phyloP scores from a whole-genome alignment of 1,140 invertebrate genomes.

The Calliopsis andreniformis region DNA sequence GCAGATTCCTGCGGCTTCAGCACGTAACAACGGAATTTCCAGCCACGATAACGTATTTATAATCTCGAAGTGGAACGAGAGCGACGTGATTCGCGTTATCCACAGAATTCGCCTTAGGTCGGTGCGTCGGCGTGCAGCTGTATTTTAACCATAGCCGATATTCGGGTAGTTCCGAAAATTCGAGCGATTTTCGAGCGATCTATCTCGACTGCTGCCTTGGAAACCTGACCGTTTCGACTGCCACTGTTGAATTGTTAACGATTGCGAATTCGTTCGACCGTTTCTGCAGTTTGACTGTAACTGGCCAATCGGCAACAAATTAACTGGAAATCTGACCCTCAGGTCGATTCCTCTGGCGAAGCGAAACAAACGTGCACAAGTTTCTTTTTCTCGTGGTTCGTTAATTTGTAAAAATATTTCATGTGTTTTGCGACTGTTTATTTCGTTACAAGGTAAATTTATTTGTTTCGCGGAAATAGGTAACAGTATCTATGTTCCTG shows the following conservation, averaged over 20 bases:
- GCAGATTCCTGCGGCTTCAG: background rate
- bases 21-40: background rate
- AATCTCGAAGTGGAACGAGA: background rate
- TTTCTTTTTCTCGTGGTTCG: background rate
- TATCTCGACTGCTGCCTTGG: background rate
- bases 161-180: constrained; percentile 6
- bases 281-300: no score
- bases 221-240: background rate
- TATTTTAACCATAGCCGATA: constrained; percentile 3
- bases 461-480: background rate
- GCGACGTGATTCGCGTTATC: constrained; percentile 8
- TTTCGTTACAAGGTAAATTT: no score
- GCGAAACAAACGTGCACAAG: background rate
- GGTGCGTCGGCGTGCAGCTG: background rate
- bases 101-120: background rate
- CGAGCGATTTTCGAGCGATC: background rate
- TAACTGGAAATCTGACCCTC: background rate
- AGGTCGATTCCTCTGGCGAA: background rate
- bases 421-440: no score
- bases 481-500: no score
- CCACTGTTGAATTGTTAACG: no score
- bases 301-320: no score
- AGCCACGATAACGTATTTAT: background rate
- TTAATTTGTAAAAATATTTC: no score
- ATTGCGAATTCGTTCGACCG: no score